Conservation (phyloP, 2,113 vertebrate genomes). For the Gymnocephalus cernua region DNA sequence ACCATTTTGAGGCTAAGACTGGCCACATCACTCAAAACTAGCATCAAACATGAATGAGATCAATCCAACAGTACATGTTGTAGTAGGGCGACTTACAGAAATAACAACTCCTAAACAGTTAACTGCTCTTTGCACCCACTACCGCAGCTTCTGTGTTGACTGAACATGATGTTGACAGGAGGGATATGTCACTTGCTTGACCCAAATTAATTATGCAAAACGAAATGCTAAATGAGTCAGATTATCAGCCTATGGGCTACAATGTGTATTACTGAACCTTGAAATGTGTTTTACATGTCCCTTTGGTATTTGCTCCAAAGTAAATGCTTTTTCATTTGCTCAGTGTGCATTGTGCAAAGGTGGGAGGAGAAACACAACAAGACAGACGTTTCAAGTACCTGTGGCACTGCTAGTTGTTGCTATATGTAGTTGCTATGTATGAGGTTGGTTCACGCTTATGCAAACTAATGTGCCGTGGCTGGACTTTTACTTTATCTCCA, state of each 20-base stretch:
- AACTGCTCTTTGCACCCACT: neutral
- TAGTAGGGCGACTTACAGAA: neutral
- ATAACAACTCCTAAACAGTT: neutral
- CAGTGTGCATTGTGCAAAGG: neutral
- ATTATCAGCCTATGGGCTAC: neutral
- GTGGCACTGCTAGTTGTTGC: neutral
- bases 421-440: too few relatives aligned
- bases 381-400: constrained; percentile 4
- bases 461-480: neutral
- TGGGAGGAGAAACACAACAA: neutral
- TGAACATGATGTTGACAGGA: neutral
- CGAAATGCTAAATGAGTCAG: neutral
- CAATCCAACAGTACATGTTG: neutral
- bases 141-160: neutral
- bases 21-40: neutral
- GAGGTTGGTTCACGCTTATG: neutral
- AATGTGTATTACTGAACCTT: neutral
- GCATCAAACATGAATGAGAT: neutral
- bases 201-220: constrained; percentile 2
- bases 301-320: neutral
- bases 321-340: neutral
- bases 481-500: neutral
- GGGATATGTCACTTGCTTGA: neutral
- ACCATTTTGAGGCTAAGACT: neutral
- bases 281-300: neutral